Conservation (phyloP, 2,113 vertebrate species). For the Oncorhynchus clarkii region DNA sequence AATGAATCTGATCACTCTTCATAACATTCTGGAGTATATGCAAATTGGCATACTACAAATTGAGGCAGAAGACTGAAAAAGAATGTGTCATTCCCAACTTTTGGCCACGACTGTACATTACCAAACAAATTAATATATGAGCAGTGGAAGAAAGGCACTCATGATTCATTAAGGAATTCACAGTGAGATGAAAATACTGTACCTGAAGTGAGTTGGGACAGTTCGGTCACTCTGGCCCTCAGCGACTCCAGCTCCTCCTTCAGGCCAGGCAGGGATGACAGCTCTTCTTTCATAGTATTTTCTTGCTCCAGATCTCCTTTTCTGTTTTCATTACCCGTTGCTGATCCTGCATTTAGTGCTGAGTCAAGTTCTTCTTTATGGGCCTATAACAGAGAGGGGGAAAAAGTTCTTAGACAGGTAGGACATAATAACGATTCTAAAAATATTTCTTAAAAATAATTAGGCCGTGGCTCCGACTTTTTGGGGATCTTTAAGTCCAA, state of each 20-base stretch:
- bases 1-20: too few species aligned
- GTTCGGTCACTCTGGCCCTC: slow-evolving; percentile 64
- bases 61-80: too few species aligned
- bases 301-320: slow-evolving; percentile 58
- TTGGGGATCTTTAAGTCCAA: too few species aligned
- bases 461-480: too few species aligned
- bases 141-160: background rate
- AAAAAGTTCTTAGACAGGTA: slow-evolving; percentile 2
- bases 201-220: slow-evolving; percentile 67
- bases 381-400: slow-evolving; percentile 39
- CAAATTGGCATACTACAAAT: too few species aligned
- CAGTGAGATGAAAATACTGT: background rate
- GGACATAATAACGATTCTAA: background rate
- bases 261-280: slow-evolving; percentile 64
- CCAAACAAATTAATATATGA: too few species aligned
- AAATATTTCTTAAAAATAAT: too few species aligned
- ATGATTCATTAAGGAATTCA: background rate
- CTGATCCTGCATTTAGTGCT: slow-evolving; percentile 53
- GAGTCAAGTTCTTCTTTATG: slow-evolving; percentile 66
- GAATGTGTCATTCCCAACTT: too few species aligned
- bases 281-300: slow-evolving; percentile 65
- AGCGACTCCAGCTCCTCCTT: slow-evolving; percentile 70
- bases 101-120: too few species aligned
- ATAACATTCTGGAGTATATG: too few species aligned
- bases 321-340: slow-evolving; percentile 32